Base-by-base conservation (phyloP, 2,797 vertebrate genomes). In the Mycteria americana region DNA sequence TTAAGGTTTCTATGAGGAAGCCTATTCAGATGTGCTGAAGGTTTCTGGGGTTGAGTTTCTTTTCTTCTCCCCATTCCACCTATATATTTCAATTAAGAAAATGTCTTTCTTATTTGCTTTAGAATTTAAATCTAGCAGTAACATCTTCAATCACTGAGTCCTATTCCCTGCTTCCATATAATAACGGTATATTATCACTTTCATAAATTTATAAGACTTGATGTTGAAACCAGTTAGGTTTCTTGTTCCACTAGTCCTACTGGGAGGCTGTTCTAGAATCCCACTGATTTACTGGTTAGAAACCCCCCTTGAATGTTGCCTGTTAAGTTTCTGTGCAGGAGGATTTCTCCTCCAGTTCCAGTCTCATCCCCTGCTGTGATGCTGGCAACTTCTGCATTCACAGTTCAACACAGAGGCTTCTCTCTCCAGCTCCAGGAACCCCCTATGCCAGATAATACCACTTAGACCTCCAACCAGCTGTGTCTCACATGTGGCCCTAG, bases 251-350 rank as follows among this genome's bases (percentile, higher is more conserved):
- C 28, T 41, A 46, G 24, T 73, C 15, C 69, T 76, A 11, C 72
- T 70, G 43, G 67, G 15, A 91, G 45, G 19, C 23, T 89, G n/a
- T 74, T 94, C 60, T 80, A 56, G 51, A 83, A 83, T 70, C 41
- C 35, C 60, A 70, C 56, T 51, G 67, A 82, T 70, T 59, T 37
- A 63, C 46, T 70, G 31, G 21, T 56, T 59, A 70, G 56, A 88
- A 76, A 5, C 9, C 15, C 6, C 11, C 45, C n/a, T 73, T 12
- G 37, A 31, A 0, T 8, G 28, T 16, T 1, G 0, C 23, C 60
- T 68, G 24, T 48, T 31, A 64, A 60, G 31, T 50, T 73, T 64
- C 69, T 57, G 8, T n/a, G 70, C 62, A 54, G 84, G 45, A 91
- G 25, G 84, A 43, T 79, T 68, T 87, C 77, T 86, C 75, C 67